Evolutionary conservation across 2,113 vertebrate species (phyloP).

Genomic region (Clarias macrocephalus): DNA sequence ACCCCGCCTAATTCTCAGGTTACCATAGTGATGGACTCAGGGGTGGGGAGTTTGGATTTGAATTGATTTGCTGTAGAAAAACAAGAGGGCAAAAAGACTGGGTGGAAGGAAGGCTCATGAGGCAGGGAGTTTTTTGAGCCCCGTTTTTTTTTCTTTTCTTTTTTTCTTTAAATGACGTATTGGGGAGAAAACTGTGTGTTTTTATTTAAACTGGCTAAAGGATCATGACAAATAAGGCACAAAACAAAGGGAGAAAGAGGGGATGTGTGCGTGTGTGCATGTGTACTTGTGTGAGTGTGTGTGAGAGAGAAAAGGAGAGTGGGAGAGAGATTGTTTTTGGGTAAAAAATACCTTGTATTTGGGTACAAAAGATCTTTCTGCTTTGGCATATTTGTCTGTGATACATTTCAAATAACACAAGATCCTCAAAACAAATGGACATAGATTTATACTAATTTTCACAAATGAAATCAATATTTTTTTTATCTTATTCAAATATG

Average conservation of each 20-base stretch:
- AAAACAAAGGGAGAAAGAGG: slow-evolving; percentile 44
- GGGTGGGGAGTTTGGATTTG: slow-evolving; percentile 72
- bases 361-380: slow-evolving; percentile 55
- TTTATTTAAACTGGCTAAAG: slow-evolving; percentile 55
- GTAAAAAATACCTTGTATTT: slow-evolving; percentile 54
- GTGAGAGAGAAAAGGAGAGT: slow-evolving; percentile 41
- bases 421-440: neutral
- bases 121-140: slow-evolving; percentile 53
- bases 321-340: slow-evolving; percentile 56
- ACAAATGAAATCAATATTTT: too few relatives aligned
- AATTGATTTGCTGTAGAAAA: slow-evolving; percentile 76
- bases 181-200: slow-evolving; percentile 44
- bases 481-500: too few relatives aligned
- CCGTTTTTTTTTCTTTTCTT: slow-evolving; percentile 52
- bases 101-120: slow-evolving; percentile 40
- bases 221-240: slow-evolving; percentile 41
- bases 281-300: neutral
- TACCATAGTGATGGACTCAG: slow-evolving; percentile 72
- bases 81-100: slow-evolving; percentile 46
- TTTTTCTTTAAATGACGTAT: slow-evolving; percentile 61
- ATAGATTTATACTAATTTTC: neutral
- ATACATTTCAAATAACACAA: neutral
- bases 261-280: neutral
- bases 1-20: slow-evolving; percentile 66
- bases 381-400: slow-evolving; percentile 41